Base-by-base conservation (phyloP, 1,140 invertebrate species). In the Apocrypta bakeri region DNA sequence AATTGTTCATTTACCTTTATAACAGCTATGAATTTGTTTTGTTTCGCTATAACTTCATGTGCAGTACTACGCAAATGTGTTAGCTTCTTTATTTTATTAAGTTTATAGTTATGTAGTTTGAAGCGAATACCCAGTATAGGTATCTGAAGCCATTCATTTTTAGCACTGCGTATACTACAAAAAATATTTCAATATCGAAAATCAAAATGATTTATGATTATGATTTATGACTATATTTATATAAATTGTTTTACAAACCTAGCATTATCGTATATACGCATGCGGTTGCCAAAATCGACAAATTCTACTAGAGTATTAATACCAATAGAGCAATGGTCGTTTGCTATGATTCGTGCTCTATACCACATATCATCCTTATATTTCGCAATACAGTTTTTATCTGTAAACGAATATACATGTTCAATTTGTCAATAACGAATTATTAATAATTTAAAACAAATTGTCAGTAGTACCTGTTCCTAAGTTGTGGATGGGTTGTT, bases 211-310 rank as follows among this genome's bases (percentile, higher is more conserved):
- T 29, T 61, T 7, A 21, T 84, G 33, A 61, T 42, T 80, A 37
- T n/a, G 33, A 37, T 37, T 37, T 9, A 37, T 66, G n/a, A n/a
- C n/a, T 25, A 66, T 14, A 29, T 9, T 66, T 29, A n/a, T n/a
- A n/a, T n/a, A n/a, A 1, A 0, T 27, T 1, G 75, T 77, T 17
- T 9, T 29, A 87, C 84, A 86, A 77, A 89, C 88, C 85, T 37
- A 31, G 75, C 24, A 9, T 61, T 29, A 63, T 84, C 29, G 3
- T 85, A 9, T 48, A 63, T 48, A 74, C 21, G 82, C 8, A 94
- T 93, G 74, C 91, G 87, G 80, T 95, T 95, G 0, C 95, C 95
- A 84, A 93, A 95, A 87, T 96, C 95, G 1, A 96, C 89, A 85
- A 94, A 95, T 79, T 92, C 87, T 1, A 95, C 92, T 6, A 90